phyloP scores from a whole-genome alignment of 2,113 vertebrate species.

The Chaetops frenatus region DNA sequence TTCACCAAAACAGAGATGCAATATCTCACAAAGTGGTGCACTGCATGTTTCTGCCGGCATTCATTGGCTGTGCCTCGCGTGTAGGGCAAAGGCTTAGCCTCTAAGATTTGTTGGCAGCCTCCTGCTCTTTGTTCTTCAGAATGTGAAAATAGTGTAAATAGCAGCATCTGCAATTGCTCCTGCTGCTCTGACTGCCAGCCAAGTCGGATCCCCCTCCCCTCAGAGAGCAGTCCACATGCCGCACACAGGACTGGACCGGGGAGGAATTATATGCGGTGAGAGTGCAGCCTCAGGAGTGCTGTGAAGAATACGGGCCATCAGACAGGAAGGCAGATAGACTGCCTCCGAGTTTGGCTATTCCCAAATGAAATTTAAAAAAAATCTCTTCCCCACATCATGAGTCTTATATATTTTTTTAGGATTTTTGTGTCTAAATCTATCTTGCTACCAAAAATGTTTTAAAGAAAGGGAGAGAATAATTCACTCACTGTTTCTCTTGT shows the following conservation, averaged over 20 bases:
- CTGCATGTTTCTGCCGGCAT: not conserved
- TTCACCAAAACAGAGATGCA: slow-evolving; percentile 16
- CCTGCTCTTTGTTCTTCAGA: slow-evolving; percentile 72
- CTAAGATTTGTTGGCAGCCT: slow-evolving; percentile 69
- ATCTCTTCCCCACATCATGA: not conserved
- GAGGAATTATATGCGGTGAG: slow-evolving; percentile 18
- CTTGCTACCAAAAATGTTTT: slow-evolving; percentile 46
- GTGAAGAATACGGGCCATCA: slow-evolving; percentile 36
- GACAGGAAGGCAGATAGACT: slow-evolving; percentile 19
- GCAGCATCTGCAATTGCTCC: slow-evolving; percentile 70
- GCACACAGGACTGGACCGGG: not conserved
- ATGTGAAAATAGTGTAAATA: slow-evolving; percentile 65
- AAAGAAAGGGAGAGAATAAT: slow-evolving; percentile 7
- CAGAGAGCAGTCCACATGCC: slow-evolving; percentile 15
- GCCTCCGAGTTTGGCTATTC: not conserved
- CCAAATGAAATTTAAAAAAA: slow-evolving; percentile 36
- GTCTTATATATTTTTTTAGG: slow-evolving; percentile 9
- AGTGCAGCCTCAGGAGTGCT: slow-evolving; percentile 4
- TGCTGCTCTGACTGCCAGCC: slow-evolving; percentile 68
- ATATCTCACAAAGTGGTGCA: not conserved
- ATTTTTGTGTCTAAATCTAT: not conserved
- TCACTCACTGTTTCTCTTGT: slow-evolving; percentile 3
- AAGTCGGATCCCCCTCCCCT: slow-evolving; percentile 35
- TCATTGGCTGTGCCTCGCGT: not conserved
- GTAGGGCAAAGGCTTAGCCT: slow-evolving; percentile 35